Conservation (phyloP, 1,140 invertebrate genomes). For the Drosophila bifasciata region DNA sequence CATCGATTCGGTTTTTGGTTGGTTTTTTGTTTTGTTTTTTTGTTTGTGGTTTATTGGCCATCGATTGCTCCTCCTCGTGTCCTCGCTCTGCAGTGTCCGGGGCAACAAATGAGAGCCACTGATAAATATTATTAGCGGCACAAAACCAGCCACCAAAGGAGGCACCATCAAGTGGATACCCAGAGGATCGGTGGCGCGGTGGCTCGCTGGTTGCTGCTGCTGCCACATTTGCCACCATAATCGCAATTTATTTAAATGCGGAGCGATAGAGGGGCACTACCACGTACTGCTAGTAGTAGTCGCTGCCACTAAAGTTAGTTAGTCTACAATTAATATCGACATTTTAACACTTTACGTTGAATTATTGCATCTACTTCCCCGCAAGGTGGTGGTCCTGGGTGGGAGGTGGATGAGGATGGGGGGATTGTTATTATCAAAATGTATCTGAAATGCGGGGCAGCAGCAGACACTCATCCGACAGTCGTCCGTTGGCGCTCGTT, state of each 20-base stretch:
- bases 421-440: conserved; percentile 74
- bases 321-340: conserved; percentile 82
- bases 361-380: conserved; percentile 77
- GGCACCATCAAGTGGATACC: conserved; percentile 14
- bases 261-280: conserved; percentile 7
- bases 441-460: conserved; percentile 30
- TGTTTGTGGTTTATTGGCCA: conserved; percentile 74
- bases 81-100: conserved; percentile 35
- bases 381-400: not conserved
- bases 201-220: conserved; percentile 20
- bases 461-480: conserved; percentile 28
- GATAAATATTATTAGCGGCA: conserved; percentile 80
- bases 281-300: conserved; percentile 12
- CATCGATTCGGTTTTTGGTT: conserved; percentile 16
- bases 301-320: conserved; percentile 24
- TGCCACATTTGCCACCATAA: conserved; percentile 78
- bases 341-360: conserved; percentile 82
- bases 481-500: conserved; percentile 45
- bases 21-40: conserved; percentile 64
- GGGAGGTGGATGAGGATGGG: too few species aligned
- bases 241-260: conserved; percentile 82
- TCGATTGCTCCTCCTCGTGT: conserved; percentile 22
- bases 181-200: conserved; percentile 10
- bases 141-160: conserved; percentile 44
- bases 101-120: conserved; percentile 79